Conservation (phyloP, 2,113 vertebrate genomes). For the Donacobius atricapilla region DNA sequence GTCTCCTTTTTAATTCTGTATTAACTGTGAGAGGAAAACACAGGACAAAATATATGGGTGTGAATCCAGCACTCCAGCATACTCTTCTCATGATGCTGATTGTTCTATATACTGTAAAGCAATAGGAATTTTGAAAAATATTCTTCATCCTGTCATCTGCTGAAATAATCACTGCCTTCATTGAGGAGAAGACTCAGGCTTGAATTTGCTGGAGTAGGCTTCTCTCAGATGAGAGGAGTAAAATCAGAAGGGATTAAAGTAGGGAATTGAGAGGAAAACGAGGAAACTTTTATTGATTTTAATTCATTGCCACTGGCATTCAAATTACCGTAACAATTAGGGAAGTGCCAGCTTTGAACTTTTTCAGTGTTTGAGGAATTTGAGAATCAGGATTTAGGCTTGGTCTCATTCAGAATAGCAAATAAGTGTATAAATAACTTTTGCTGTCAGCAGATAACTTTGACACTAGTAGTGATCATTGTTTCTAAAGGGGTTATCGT, state of each 20-base stretch:
- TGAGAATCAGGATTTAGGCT: not conserved
- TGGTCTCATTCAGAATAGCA: not conserved
- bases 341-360: not conserved
- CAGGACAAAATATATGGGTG: not conserved
- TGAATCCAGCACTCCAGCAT: not conserved
- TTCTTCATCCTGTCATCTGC: not conserved
- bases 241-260: not conserved
- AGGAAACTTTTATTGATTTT: not conserved
- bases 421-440: conserved; percentile 34
- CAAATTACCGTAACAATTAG: not conserved
- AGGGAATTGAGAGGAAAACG: not conserved
- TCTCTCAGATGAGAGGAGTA: not conserved
- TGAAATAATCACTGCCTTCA: not conserved
- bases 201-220: not conserved
- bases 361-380: not conserved
- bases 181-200: not conserved
- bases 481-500: conserved; percentile 15
- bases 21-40: not conserved
- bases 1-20: not conserved
- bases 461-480: not conserved
- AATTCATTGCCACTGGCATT: not conserved
- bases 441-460: conserved; percentile 19
- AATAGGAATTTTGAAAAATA: not conserved
- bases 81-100: not conserved
- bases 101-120: not conserved